A percentile compares a stretch with the other conserved stretches of the same genome.
Conservation (phyloP, 2,888 invertebrate genomes). For the Gymnosoma rotundatum region DNA sequence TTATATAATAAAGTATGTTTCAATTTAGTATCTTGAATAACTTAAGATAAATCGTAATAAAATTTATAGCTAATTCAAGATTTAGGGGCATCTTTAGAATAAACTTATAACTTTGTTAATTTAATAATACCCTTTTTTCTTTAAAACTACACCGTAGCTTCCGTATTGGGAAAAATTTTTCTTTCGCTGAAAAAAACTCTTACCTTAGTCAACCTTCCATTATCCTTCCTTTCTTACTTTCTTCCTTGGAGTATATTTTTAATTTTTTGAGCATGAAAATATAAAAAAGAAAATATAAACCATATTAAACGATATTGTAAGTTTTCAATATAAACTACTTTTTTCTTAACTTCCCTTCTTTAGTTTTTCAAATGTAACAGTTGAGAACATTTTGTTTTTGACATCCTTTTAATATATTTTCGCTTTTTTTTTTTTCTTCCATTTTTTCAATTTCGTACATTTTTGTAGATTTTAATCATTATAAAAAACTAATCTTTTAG, state of each 20-base stretch:
- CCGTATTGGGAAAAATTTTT: too few relatives aligned
- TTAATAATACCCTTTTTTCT: too few relatives aligned
- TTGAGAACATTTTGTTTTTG: slow-evolving; percentile 63
- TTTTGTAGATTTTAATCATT: slow-evolving; percentile 63
- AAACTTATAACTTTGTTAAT: too few relatives aligned
- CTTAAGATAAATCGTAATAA: too few relatives aligned
- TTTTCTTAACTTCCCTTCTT: slow-evolving; percentile 58
- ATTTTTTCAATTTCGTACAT: slow-evolving; percentile 11
- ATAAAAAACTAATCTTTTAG: slow-evolving; percentile 61
- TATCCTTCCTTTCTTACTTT: too few relatives aligned
- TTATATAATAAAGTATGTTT: too few relatives aligned
- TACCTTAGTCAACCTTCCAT: too few relatives aligned
- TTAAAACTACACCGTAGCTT: too few relatives aligned
- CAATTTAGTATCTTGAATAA: too few relatives aligned
- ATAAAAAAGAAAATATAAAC: not conserved
- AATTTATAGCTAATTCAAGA: too few relatives aligned
- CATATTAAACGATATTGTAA: slow-evolving; percentile 37
- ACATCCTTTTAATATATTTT: slow-evolving; percentile 59
- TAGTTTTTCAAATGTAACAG: slow-evolving; percentile 57
- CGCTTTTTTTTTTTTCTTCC: not conserved
- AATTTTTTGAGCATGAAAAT: not conserved
- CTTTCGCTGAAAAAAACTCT: too few relatives aligned
- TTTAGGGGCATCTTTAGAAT: too few relatives aligned
- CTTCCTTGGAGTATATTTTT: not conserved
- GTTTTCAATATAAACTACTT: slow-evolving; percentile 64